Evolutionary conservation across 2,797 vertebrate species (phyloP).

Genomic region (Bufotes viridis): DNA sequence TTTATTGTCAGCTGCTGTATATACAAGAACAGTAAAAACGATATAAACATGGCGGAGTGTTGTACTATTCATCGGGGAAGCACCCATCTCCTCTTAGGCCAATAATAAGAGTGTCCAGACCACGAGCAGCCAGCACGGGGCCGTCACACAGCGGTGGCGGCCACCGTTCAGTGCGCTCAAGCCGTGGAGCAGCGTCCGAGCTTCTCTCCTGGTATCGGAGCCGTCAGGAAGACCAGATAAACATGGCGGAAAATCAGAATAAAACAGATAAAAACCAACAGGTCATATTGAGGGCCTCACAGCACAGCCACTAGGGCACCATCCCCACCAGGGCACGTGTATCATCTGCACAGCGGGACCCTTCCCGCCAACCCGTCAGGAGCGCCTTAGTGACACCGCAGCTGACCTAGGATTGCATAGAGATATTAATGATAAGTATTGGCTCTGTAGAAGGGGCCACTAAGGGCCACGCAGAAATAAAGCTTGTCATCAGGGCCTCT

Average conservation of each 20-base stretch:
- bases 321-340: too few species aligned
- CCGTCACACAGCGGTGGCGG: neutral
- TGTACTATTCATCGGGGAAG: neutral
- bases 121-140: neutral
- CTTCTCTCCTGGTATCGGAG: neutral
- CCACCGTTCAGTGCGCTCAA: neutral
- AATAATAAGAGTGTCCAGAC: neutral
- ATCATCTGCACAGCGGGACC: too few species aligned
- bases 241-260: neutral
- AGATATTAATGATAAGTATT: neutral
- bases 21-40: slow-evolving; percentile 48
- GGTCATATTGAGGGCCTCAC: neutral
- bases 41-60: slow-evolving; percentile 25
- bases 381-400: too few species aligned
- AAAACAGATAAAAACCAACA: slow-evolving; percentile 6
- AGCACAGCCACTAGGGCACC: neutral
- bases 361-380: too few species aligned
- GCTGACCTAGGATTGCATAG: neutral
- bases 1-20: slow-evolving; percentile 38
- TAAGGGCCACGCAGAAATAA: neutral
- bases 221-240: neutral
- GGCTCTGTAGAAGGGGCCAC: neutral
- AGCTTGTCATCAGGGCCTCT: too few species aligned
- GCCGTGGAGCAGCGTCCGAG: neutral
- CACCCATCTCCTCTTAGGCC: neutral